These are phyloP conservation scores for Eilema depressum DNA, from an alignment of 2,888 invertebrate genomes.

Conservation along the genomic window DNA sequence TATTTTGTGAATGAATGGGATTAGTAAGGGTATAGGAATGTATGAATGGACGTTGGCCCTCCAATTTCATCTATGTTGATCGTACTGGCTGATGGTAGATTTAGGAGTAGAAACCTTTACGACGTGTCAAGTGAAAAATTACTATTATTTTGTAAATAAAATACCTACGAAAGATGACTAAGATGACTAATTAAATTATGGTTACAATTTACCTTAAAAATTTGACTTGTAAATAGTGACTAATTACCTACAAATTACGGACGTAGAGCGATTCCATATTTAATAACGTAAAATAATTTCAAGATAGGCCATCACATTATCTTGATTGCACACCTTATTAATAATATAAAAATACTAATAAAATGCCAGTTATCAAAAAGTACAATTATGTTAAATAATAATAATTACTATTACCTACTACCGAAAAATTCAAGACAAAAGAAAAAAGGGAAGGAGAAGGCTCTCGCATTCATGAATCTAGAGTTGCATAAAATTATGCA, in stretches of 20 bases:
- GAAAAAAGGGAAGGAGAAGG: too few relatives aligned
- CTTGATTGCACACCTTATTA: too few relatives aligned
- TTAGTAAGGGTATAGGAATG: conserved; percentile 55
- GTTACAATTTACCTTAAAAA: neutral
- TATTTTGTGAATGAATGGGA: conserved; percentile 57
- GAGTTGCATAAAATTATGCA: too few relatives aligned
- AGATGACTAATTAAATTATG: too few relatives aligned
- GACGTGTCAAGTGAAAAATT: neutral
- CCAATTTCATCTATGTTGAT: conserved; percentile 4
- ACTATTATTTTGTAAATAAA: neutral
- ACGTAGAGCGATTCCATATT: neutral
- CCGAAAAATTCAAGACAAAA: too few relatives aligned
- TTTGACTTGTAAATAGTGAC: neutral
- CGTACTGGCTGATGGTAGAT: neutral
- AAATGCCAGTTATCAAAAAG: too few relatives aligned
- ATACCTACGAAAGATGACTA: neutral
- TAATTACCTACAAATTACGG: too few relatives aligned
- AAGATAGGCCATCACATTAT: neutral
- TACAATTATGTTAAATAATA: too few relatives aligned
- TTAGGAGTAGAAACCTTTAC: neutral
- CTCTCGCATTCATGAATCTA: too few relatives aligned
- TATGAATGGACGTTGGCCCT: conserved; percentile 26
- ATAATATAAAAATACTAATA: too few relatives aligned
- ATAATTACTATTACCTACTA: too few relatives aligned
- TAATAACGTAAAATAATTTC: neutral